Base-by-base conservation (phyloP, 2,113 vertebrate species). In the Macaca mulatta region DNA sequence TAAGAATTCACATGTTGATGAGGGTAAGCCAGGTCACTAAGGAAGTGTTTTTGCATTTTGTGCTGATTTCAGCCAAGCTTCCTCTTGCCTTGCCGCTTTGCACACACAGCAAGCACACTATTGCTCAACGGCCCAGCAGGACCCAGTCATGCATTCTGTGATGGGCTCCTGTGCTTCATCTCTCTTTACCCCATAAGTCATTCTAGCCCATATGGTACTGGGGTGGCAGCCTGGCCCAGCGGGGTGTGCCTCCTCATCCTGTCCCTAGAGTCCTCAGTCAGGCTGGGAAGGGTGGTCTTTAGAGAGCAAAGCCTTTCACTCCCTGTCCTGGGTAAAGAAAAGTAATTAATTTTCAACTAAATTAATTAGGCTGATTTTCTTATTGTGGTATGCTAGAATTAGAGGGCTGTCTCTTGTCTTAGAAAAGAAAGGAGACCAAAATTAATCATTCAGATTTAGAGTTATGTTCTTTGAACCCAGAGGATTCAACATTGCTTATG, bases 41-140 rank as follows among this genome's bases (percentile, higher is more conserved):
- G 72, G 45, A 50, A 74, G 27, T 0, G 27, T 55, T 38, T 61
- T 27, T 74, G 52, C 55, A 32, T 48, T 81, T 59, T 43, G 48
- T 38, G 35, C 3, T 0, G 2, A 38, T 70, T 69, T 74, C 23
- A 22, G 72, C 9, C 0, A 3, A 20, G 14, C 38, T 1, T 40
- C 20, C 40, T 50, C 12, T 35, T 40, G 25, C 25, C 25, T 38
- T 52, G 32, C 16, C 6, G 4, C 10, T 82, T 43, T 43, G 40
- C 45, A 12, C 1, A 35, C 3, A 23, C 3, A 55, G 23, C 10
- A 13, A 35, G 27, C 13, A 18, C 18, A 8, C 30, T 50, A 22
- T 5, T 7, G 27, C 11, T 64, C 45, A 13, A 32, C 13, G 38
- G 35, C 14, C 30, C 18, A 35, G 38, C 40, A 2, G 40, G 4